phyloP scores from a whole-genome alignment of 1,140 invertebrate species.

The Drosophila sechellia region DNA sequence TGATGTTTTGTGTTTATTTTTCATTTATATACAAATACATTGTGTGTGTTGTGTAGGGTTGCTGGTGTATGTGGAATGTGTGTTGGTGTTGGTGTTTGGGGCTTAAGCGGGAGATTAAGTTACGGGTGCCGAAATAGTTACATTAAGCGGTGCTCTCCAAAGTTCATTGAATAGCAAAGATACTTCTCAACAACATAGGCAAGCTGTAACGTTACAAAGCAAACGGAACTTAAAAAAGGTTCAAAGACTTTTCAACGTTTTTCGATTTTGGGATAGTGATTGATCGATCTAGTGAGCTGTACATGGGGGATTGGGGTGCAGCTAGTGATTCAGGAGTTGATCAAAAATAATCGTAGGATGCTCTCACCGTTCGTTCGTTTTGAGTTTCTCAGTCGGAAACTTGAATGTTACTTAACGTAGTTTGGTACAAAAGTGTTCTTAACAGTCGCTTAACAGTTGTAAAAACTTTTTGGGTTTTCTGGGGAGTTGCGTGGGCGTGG shows the following conservation, averaged over 20 bases:
- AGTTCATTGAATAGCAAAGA: conserved; percentile 24
- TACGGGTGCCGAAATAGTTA: conserved; percentile 51
- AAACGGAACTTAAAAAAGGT: conserved; percentile 18
- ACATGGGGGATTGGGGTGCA: conserved; percentile 19
- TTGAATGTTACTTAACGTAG: conserved; percentile 55
- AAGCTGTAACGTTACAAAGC: conserved; percentile 59
- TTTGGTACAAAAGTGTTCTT: conserved; percentile 58
- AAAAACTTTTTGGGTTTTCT: conserved; percentile 46
- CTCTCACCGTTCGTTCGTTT: conserved; percentile 70
- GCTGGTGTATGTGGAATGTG: conserved; percentile 10
- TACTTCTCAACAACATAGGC: conserved; percentile 41
- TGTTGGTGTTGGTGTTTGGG: conserved; percentile 38
- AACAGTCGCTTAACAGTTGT: conserved; percentile 65
- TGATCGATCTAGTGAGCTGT: conserved; percentile 33
- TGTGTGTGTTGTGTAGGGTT: conserved; percentile 18
- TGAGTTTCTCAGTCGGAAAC: conserved; percentile 52
- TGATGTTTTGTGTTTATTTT: conserved; percentile 50
- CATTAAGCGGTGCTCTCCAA: conserved; percentile 53
- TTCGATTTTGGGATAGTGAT: background rate
- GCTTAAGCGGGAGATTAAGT: conserved; percentile 53
- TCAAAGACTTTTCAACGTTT: conserved; percentile 11
- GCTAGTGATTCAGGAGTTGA: conserved; percentile 20
- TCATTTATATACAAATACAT: conserved; percentile 59
- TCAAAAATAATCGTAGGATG: conserved; percentile 34
- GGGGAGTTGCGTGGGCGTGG: conserved; percentile 34